A percentile compares a stretch with the other conserved stretches of the same genome.
phyloP scores from a whole-genome alignment of 2,113 vertebrate genomes.

The Lagopus leucura region DNA sequence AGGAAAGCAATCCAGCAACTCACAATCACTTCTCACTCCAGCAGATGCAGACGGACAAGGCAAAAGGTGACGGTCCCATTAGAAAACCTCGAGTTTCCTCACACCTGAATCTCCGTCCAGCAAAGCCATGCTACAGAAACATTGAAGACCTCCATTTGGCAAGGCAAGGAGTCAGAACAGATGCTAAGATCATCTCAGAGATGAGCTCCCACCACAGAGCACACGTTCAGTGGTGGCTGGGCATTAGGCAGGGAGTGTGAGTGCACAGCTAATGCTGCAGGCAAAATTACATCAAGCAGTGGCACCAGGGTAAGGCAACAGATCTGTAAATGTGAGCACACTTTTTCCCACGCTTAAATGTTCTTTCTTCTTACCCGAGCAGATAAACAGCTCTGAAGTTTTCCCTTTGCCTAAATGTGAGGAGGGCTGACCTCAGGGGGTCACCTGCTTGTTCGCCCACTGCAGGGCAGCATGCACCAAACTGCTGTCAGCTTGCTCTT shows the following conservation, averaged over 20 bases:
- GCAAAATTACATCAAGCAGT: not conserved
- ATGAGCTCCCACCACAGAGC: not conserved
- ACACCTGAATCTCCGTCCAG: not conserved
- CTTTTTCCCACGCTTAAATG: fast-evolving
- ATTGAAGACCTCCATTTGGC: not conserved
- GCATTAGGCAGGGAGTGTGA: not conserved
- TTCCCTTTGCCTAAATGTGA: not conserved
- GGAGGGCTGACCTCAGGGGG: not conserved
- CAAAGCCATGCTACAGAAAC: not conserved
- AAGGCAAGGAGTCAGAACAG: not conserved
- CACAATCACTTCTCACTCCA: not conserved
- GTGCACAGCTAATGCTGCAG: not conserved
- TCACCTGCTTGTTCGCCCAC: not conserved
- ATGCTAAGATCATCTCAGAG: not conserved
- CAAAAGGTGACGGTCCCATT: constrained; percentile 18
- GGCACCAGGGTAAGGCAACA: not conserved
- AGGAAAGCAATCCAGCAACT: constrained; percentile 43
- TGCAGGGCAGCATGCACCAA: not conserved
- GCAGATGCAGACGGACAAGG: constrained; percentile 1
- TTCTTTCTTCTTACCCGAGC: not conserved
- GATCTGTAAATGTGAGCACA: not conserved
- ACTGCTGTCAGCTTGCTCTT: not conserved
- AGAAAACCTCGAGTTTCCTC: not conserved
- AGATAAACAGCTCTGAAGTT: not conserved
- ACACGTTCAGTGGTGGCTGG: not conserved